A percentile compares a stretch with the other conserved stretches of the same genome.
Evolutionary conservation across 1,140 invertebrate genomes (phyloP).

Genomic region (Drosophila truncata): DNA sequence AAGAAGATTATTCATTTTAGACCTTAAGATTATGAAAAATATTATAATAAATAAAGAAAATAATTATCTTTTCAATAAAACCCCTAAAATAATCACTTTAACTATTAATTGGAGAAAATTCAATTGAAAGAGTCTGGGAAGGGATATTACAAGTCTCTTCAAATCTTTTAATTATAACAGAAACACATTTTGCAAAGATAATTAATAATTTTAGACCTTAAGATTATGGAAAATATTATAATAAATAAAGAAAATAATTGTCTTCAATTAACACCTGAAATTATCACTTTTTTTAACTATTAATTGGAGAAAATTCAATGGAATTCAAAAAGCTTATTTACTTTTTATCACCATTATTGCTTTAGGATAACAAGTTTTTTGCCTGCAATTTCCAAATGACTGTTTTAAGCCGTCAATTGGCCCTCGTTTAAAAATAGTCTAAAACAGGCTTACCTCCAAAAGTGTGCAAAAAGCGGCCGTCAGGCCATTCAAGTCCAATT

Average conservation of each 20-base stretch:
- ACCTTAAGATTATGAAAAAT: too few species aligned
- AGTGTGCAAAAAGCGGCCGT: slow-evolving; percentile 20
- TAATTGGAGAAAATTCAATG: not conserved
- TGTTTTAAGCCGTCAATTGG: slow-evolving; percentile 9
- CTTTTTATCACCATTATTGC: not conserved
- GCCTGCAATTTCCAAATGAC: slow-evolving; percentile 14
- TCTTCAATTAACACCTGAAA: too few species aligned
- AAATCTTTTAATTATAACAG: not conserved
- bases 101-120: not conserved
- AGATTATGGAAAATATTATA: too few species aligned
- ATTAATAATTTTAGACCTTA: too few species aligned
- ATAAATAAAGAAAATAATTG: too few species aligned
- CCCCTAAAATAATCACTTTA: too few species aligned
- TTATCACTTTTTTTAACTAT: too few species aligned
- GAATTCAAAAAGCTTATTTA: not conserved
- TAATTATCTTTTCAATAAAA: too few species aligned
- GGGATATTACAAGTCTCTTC: not conserved
- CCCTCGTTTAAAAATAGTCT: not conserved
- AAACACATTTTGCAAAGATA: too few species aligned
- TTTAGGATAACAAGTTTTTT: slow-evolving; percentile 9
- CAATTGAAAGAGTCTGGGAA: too few species aligned
- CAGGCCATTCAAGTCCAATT: slow-evolving; percentile 46
- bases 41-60: too few species aligned
- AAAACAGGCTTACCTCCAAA: slow-evolving; percentile 53
- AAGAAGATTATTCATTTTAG: too few species aligned